phyloP scores from a whole-genome alignment of 2,888 invertebrate genomes.

The Disparrhopalites patrizii region DNA sequence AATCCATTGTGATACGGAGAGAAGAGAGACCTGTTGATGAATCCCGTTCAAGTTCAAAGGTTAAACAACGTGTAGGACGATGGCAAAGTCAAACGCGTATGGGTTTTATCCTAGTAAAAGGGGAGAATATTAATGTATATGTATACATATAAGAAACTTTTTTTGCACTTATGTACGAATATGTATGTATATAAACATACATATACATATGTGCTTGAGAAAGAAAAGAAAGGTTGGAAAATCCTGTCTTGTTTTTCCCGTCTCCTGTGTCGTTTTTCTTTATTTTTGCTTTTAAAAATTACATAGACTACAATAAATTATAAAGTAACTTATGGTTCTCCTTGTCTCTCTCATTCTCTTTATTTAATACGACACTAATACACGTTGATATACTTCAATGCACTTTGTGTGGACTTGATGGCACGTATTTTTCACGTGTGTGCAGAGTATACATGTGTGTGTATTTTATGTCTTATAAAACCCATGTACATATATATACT shows the following conservation, averaged over 20 bases:
- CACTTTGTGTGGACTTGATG: too few relatives aligned
- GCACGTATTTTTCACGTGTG: too few relatives aligned
- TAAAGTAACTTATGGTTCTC: too few relatives aligned
- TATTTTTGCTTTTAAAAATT: not conserved
- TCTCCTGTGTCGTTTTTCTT: not conserved
- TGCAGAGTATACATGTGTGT: too few relatives aligned
- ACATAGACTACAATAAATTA: not conserved
- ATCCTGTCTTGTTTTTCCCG: not conserved
- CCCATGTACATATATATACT: too few relatives aligned
- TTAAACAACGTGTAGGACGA: not conserved
- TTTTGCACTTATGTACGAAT: not conserved
- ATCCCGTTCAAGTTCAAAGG: conserved; percentile 3
- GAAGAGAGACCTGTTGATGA: too few relatives aligned
- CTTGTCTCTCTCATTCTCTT: not conserved
- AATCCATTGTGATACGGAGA: too few relatives aligned
- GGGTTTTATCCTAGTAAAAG: too few relatives aligned
- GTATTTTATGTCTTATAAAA: too few relatives aligned
- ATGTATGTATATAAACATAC: not conserved
- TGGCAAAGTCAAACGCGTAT: conserved; percentile 4
- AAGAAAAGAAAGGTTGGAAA: not conserved
- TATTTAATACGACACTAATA: not conserved
- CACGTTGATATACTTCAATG: not conserved
- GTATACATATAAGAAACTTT: not conserved
- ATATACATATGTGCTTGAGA: not conserved
- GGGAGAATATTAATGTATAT: not conserved